Evolutionary conservation across 2,797 vertebrate species (phyloP), one percentile per base, ranked within the genome.

Genomic region (Naso thynnoides): DNA sequence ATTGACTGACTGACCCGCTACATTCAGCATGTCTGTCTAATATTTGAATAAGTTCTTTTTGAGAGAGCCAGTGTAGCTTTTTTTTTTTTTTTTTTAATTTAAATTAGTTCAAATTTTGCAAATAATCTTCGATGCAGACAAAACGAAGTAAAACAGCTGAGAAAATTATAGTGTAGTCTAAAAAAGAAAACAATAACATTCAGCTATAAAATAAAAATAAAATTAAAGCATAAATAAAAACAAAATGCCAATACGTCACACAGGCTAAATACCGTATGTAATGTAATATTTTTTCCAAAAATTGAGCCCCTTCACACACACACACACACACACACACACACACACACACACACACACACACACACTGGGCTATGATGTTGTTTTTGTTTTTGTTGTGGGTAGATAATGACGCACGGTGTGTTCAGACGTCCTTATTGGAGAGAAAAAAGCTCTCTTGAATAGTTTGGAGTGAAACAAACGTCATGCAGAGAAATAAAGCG

Each of bases 371-470:
- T 8, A 36, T 33, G 56, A 33, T 31, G 29, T 48, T 53, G 48
- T 4, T 60, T 18, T 42, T 19, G 26, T 42, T n/a, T n/a, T n/a
- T 58, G 10, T 44, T 57, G 50, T 47, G 18, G 27, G 11, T 26
- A 1, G 27, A 56, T 50, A 31, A 29, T 59, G 57, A 49, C 62
- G 23, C 68, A 24, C 53, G 58, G 53, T 6, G 50, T n/a, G 21
- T 8, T 41, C 24, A 39, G 31, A 9, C 31, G n/a, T n/a, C n/a
- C n/a, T n/a, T n/a, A n/a, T n/a, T n/a, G n/a, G n/a, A n/a, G n/a
- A n/a, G n/a, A n/a, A n/a, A n/a, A n/a, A n/a, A n/a, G n/a, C n/a
- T 7, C 7, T 55, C 39, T 15, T 33, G 31, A 27, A 14, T 31
- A 21, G 29, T 61, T 52, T n/a, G 23, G 4, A 13, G 52, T 56